Conservation (phyloP, 2,797 vertebrate genomes). For the Choloepus didactylus region DNA sequence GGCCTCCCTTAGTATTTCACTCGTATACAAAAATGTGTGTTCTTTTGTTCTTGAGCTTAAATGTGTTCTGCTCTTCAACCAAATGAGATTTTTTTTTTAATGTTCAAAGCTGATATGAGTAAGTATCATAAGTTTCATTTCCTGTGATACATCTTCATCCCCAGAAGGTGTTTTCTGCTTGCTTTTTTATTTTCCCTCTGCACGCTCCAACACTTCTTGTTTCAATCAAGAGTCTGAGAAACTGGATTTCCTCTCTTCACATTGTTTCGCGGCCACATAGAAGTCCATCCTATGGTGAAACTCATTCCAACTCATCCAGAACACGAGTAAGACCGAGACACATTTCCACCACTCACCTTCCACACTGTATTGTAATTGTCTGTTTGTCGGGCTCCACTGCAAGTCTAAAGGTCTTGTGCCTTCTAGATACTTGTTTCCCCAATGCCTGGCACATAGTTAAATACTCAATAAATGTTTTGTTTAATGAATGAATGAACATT, state of each 20-base stretch:
- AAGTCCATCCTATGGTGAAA: background rate
- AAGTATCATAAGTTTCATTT: background rate
- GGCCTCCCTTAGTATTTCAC: slow-evolving; percentile 77
- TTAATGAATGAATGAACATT: background rate
- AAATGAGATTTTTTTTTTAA: background rate
- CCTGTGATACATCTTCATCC: background rate
- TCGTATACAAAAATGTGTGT: background rate
- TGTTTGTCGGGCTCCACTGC: background rate
- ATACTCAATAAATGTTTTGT: background rate
- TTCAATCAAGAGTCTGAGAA: slow-evolving; percentile 10
- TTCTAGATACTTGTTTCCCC: background rate
- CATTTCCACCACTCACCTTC: background rate
- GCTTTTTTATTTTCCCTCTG: background rate
- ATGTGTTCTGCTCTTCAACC: slow-evolving; percentile 21
- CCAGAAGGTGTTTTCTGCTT: background rate
- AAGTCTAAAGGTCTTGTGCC: slow-evolving; percentile 9
- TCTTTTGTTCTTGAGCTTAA: background rate
- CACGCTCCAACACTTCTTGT: background rate
- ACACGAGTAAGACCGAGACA: background rate
- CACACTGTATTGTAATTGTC: background rate
- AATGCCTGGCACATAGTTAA: background rate
- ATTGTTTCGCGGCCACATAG: background rate
- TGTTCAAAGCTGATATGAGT: slow-evolving; percentile 6
- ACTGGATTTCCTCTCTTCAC: background rate
- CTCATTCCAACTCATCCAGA: background rate